Percentiles rank a stretch among this genome's conserved stretches.
Conservation (phyloP, 2,113 vertebrate species). For the Megaleporinus macrocephalus region DNA sequence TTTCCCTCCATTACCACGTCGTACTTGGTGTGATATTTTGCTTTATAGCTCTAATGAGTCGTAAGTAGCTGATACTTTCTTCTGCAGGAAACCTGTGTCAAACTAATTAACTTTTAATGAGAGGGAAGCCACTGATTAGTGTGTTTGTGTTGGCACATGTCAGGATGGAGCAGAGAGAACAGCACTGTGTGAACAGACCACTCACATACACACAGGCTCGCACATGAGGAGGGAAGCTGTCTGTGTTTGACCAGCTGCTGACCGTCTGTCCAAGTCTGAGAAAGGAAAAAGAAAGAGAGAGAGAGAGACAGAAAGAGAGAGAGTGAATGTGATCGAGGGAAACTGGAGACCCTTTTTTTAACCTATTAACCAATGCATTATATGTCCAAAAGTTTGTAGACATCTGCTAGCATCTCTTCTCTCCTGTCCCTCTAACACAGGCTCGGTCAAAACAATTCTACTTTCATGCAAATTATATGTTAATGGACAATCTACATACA, state of each 20-base stretch:
- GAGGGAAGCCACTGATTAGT: constrained; percentile 87
- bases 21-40: constrained; percentile 74
- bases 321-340: not conserved
- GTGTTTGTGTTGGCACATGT: constrained; percentile 82
- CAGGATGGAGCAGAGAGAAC: constrained; percentile 58
- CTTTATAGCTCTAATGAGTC: constrained; percentile 80
- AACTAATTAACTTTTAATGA: constrained; percentile 89
- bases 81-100: constrained; percentile 83
- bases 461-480: no score
- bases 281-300: constrained; percentile 9
- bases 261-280: not conserved
- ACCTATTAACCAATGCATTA: no score
- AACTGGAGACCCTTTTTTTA: no score
- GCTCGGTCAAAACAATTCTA: no score
- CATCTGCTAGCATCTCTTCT: no score
- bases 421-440: no score
- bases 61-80: constrained; percentile 84
- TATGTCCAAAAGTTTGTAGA: no score
- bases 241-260: constrained; percentile 24
- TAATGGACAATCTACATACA: no score
- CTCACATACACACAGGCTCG: constrained; percentile 9
- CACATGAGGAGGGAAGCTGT: not conserved
- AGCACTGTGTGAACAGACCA: constrained; percentile 17
- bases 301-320: constrained; percentile 9
- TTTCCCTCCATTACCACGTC: constrained; percentile 65